phyloP scores from a whole-genome alignment of 2,797 vertebrate genomes.

The Sebastes paucispinis region DNA sequence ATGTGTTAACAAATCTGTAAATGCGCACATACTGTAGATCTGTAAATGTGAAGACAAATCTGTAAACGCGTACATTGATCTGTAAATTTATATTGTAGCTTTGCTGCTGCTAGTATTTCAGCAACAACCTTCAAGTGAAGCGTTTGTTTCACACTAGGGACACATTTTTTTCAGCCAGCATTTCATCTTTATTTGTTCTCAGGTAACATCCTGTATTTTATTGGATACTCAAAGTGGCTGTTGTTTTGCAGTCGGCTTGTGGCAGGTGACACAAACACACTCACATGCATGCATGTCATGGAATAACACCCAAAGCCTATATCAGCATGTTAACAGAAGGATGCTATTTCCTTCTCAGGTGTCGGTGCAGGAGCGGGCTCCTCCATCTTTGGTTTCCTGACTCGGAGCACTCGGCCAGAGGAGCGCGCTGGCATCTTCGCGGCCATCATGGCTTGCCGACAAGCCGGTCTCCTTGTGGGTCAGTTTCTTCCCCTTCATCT shows the following conservation, averaged over 20 bases:
- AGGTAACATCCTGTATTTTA: constrained; percentile 91
- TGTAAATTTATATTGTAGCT: background rate
- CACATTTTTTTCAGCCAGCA: background rate
- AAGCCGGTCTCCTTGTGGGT: constrained; percentile 89
- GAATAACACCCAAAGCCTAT: background rate
- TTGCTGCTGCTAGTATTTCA: background rate
- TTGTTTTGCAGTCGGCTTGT: constrained; percentile 86
- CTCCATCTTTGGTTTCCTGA: constrained; percentile 87
- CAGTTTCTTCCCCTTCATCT: constrained; percentile 50
- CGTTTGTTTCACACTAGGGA: background rate
- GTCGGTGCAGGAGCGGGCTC: constrained; percentile 86
- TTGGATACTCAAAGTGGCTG: constrained; percentile 89
- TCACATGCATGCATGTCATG: background rate
- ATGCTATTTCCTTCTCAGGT: constrained; percentile 66
- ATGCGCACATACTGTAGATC: too few species aligned
- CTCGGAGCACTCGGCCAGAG: constrained; percentile 78
- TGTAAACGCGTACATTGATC: too few species aligned
- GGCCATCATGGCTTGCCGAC: constrained; percentile 87
- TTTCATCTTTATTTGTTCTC: constrained; percentile 13
- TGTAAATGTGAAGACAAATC: too few species aligned
- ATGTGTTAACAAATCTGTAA: too few species aligned
- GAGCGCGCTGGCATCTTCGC: constrained; percentile 86
- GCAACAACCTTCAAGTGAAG: background rate
- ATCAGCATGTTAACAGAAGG: background rate
- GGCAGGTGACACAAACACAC: constrained; percentile 74